Percentiles rank a stretch among this genome's conserved stretches.
phyloP scores from a whole-genome alignment of 2,113 vertebrate genomes.

The Dipodomys merriami region DNA sequence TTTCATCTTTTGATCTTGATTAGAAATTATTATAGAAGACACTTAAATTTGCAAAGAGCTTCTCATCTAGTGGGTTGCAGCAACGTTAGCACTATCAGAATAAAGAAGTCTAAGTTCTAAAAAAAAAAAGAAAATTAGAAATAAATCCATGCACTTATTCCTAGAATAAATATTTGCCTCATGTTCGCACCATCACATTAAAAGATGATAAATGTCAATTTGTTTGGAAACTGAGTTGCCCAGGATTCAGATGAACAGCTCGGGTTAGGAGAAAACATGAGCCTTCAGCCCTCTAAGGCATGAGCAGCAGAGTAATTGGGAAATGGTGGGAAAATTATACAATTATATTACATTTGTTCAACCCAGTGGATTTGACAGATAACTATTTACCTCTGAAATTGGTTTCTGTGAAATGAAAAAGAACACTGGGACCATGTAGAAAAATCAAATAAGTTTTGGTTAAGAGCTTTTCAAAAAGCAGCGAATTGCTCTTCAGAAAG shows the following conservation, averaged over 20 bases:
- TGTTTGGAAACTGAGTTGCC: constrained; percentile 57
- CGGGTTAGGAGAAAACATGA: constrained; percentile 65
- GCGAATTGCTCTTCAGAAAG: constrained; percentile 36
- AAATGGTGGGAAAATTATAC: constrained; percentile 73
- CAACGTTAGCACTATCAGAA: neutral
- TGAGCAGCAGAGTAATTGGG: constrained; percentile 58
- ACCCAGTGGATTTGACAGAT: constrained; percentile 60
- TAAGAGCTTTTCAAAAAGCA: constrained; percentile 66
- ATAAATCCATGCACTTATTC: constrained; percentile 43
- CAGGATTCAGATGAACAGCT: constrained; percentile 61
- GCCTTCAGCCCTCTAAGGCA: constrained; percentile 47
- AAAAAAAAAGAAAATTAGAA: constrained; percentile 55
- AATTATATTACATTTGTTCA: constrained; percentile 77
- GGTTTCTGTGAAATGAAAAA: constrained; percentile 78
- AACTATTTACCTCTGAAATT: constrained; percentile 70
- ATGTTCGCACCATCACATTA: constrained; percentile 54
- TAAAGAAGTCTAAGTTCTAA: constrained; percentile 40
- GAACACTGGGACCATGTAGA: constrained; percentile 65
- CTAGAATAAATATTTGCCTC: constrained; percentile 60
- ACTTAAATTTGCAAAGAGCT: constrained; percentile 44
- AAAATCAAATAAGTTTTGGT: constrained; percentile 59
- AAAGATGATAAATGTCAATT: constrained; percentile 64
- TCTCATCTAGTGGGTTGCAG: neutral
- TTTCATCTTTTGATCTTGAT: constrained; percentile 3
- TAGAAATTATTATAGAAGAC: constrained; percentile 49